A percentile compares a stretch with the other conserved stretches of the same genome.
These are phyloP conservation scores for Drosophila cracens DNA, from an alignment of 2,888 invertebrate species.

Conservation along the genomic window DNA sequence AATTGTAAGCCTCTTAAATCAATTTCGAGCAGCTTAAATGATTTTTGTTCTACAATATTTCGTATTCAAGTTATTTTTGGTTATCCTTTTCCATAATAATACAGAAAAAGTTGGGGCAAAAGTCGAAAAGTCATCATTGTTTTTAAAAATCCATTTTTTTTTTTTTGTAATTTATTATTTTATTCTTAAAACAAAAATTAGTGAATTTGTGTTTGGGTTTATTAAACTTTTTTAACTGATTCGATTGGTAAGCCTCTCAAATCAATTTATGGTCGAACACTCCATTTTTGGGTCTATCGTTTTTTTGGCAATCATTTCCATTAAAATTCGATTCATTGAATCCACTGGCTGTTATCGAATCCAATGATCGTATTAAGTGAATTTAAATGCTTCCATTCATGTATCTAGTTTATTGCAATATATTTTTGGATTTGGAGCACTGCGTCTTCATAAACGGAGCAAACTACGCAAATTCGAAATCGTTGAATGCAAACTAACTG, in stretches of 20 bases:
- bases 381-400: neutral
- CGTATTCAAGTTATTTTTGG: neutral
- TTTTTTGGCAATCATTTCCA: neutral
- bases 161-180: neutral
- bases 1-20: neutral
- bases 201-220: neutral
- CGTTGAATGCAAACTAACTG: slow-evolving; percentile 70
- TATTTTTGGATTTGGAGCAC: slow-evolving; percentile 4
- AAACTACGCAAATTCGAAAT: slow-evolving; percentile 72
- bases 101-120: neutral
- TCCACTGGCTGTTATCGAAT: neutral
- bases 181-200: neutral
- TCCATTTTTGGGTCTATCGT: neutral
- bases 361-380: neutral
- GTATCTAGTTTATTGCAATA: neutral
- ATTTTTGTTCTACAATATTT: neutral
- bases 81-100: neutral
- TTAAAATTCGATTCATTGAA: neutral
- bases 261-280: neutral
- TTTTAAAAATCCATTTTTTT: neutral
- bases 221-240: neutral
- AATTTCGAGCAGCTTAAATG: neutral
- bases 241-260: neutral
- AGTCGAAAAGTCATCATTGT: neutral
- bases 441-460: slow-evolving; percentile 28